Conservation (phyloP, 2,113 vertebrate species). For the Lamprotornis superbus region DNA sequence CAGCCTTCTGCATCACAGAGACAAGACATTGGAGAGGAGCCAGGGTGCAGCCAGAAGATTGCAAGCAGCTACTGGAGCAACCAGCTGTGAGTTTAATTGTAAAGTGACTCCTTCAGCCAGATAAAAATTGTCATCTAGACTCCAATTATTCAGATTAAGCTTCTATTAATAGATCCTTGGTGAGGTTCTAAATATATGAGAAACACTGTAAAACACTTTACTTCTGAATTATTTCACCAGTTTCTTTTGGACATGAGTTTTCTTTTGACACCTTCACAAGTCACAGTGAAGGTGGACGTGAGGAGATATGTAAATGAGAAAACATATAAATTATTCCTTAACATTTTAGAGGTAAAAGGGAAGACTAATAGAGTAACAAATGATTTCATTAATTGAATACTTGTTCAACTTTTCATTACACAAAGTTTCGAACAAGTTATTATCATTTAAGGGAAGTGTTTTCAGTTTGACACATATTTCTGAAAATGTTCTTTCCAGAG, state of each 20-base stretch:
- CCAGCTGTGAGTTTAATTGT: neutral
- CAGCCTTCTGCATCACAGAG: neutral
- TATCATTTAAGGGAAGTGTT: neutral
- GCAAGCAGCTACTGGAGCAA: neutral
- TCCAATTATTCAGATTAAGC: neutral
- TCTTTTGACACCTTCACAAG: neutral
- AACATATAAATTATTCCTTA: neutral
- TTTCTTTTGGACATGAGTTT: neutral
- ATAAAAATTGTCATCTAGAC: neutral
- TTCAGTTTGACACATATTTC: neutral
- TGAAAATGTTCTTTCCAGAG: neutral
- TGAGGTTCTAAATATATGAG: neutral
- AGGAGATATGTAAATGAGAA: neutral
- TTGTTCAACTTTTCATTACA: neutral
- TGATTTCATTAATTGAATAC: neutral
- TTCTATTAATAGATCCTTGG: neutral
- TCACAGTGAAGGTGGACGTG: neutral
- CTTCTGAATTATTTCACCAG: neutral
- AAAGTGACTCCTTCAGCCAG: neutral
- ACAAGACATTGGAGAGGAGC: neutral
- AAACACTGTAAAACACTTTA: neutral
- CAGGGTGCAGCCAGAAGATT: neutral
- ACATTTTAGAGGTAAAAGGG: neutral
- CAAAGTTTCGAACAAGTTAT: neutral
- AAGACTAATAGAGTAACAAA: neutral